Percentiles rank a stretch among this genome's conserved stretches.
These are phyloP conservation scores for Heteromurus nitidus DNA, from an alignment of 2,888 invertebrate genomes.

Conservation along the genomic window DNA sequence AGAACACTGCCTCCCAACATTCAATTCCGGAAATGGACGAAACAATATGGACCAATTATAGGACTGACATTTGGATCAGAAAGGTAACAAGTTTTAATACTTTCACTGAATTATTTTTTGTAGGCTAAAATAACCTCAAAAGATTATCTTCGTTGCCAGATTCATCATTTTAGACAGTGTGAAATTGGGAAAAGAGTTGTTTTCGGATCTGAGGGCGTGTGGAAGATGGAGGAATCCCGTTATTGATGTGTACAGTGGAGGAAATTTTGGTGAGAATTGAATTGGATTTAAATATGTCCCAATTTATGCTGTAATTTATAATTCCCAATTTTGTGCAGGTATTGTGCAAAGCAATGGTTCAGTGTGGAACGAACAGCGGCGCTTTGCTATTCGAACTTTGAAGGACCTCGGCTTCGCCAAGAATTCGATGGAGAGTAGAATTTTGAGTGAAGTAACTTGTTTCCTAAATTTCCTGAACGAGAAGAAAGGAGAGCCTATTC, in stretches of 20 bases:
- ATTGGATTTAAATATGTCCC: too few species aligned
- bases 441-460: background rate
- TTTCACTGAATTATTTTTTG: background rate
- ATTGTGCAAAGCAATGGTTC: background rate
- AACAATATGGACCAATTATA: background rate
- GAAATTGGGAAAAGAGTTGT: too few species aligned
- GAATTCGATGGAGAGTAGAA: background rate
- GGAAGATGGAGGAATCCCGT: background rate
- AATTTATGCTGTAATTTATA: background rate
- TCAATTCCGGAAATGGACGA: background rate
- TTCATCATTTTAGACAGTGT: background rate
- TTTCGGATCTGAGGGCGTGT: background rate
- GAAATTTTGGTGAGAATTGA: background rate
- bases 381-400: background rate
- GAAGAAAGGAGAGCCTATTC: background rate
- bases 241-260: background rate
- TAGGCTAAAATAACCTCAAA: background rate
- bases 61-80: background rate
- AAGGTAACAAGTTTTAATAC: background rate
- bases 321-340: background rate
- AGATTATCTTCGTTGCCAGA: background rate
- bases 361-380: background rate
- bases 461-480: background rate
- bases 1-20: background rate
- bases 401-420: background rate